Conservation (phyloP, 1,140 invertebrate genomes). For the Pinna nobilis region DNA sequence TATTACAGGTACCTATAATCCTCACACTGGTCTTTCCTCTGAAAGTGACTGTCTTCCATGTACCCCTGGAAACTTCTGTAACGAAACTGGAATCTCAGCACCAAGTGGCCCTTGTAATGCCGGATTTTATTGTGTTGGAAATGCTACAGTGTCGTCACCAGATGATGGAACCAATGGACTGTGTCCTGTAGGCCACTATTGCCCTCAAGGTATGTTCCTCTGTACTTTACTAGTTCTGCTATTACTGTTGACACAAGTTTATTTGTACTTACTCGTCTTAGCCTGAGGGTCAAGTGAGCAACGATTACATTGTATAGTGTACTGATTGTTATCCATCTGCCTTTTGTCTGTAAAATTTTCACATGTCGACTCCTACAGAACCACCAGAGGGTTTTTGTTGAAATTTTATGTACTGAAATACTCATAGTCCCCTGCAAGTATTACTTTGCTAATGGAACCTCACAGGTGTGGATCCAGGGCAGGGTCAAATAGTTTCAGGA, state of each 20-base stretch:
- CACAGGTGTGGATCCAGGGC: too few relatives aligned
- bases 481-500: too few relatives aligned
- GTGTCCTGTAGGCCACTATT: slow-evolving; percentile 70
- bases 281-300: slow-evolving; percentile 56
- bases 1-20: slow-evolving; percentile 64
- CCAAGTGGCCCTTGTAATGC: slow-evolving; percentile 61
- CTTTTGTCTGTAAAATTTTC: too few relatives aligned
- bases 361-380: too few relatives aligned
- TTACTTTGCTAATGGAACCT: too few relatives aligned
- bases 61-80: slow-evolving; percentile 67
- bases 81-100: slow-evolving; percentile 54
- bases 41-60: slow-evolving; percentile 57
- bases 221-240: neutral
- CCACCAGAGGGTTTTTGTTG: too few relatives aligned
- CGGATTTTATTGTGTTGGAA: slow-evolving; percentile 65
- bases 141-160: slow-evolving; percentile 55
- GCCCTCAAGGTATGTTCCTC: slow-evolving; percentile 58
- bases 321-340: too few relatives aligned
- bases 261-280: slow-evolving; percentile 58
- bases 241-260: slow-evolving; percentile 53
- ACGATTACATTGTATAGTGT: too few relatives aligned
- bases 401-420: too few relatives aligned
- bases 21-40: slow-evolving; percentile 41
- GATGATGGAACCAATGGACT: slow-evolving; percentile 66
- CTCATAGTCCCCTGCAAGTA: too few relatives aligned